A percentile compares a stretch with the other conserved stretches of the same genome.
phyloP scores from a whole-genome alignment of 2,888 invertebrate genomes.

The Phyllotreta cruciferae region DNA sequence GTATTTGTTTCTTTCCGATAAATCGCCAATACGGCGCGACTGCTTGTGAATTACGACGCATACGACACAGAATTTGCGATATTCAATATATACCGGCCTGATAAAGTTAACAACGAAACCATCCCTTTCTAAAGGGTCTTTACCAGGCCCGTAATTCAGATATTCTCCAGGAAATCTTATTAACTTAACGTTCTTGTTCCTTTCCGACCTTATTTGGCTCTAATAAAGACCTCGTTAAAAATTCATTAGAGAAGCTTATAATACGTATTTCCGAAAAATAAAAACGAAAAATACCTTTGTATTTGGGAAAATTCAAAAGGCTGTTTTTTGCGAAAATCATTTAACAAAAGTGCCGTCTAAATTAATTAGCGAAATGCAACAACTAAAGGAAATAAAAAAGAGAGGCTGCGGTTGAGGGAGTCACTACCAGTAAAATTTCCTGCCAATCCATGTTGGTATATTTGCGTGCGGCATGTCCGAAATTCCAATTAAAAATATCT shows the following conservation, averaged over 20 bases:
- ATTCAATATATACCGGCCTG: conserved; percentile 11
- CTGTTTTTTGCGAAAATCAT: too few species aligned
- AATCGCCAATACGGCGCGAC: conserved; percentile 6
- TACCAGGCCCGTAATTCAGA: neutral
- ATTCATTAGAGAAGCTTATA: too few species aligned
- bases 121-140: conserved; percentile 10
- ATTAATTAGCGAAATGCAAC: too few species aligned
- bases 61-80: conserved; percentile 10
- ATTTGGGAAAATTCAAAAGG: too few species aligned
- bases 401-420: neutral
- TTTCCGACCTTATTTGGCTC: too few species aligned
- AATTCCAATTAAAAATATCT: conserved; percentile 23
- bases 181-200: neutral
- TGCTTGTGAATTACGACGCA: conserved; percentile 6
- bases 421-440: conserved; percentile 12
- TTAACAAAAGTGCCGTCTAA: too few species aligned
- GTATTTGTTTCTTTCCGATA: conserved; percentile 9
- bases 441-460: conserved; percentile 14
- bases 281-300: too few species aligned
- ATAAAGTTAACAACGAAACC: conserved; percentile 11
- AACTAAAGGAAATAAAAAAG: neutral
- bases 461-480: conserved; percentile 12
- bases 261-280: too few species aligned
- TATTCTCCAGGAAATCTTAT: neutral
- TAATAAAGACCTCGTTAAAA: too few species aligned